Conservation (phyloP, 1,140 invertebrate species). For the Sycobia sp. region DNA sequence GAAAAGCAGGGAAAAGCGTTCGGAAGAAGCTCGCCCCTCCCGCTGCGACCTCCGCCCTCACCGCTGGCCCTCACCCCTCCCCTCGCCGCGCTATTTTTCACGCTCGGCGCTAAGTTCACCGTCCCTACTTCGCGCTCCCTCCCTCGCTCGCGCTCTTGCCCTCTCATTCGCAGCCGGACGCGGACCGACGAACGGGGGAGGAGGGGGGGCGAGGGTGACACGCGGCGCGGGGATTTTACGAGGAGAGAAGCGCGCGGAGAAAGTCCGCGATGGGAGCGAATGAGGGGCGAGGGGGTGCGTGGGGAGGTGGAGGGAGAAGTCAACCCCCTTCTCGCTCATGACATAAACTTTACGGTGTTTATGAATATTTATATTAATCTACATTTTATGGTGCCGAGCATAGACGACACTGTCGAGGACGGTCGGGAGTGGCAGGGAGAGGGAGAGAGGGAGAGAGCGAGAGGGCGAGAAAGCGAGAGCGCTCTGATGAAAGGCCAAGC, state of each 20-base stretch:
- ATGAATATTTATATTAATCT: conserved; percentile 60
- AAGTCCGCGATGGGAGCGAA: too few species aligned
- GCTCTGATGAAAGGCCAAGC: conserved; percentile 35
- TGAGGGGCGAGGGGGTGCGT: too few species aligned
- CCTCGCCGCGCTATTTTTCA: conserved; percentile 20
- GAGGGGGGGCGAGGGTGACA: too few species aligned
- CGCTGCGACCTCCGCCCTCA: too few species aligned
- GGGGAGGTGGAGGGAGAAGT: too few species aligned
- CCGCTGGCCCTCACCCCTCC: too few species aligned
- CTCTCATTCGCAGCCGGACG: conserved; percentile 9
- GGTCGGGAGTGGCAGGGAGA: conserved; percentile 1
- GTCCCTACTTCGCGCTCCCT: background rate
- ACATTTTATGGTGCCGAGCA: conserved; percentile 51
- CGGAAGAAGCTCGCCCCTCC: conserved; percentile 11
- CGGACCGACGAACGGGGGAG: too few species aligned
- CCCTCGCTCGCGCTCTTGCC: too few species aligned
- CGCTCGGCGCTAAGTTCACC: conserved; percentile 1
- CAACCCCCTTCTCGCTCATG: conserved; percentile 26
- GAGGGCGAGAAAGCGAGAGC: background rate
- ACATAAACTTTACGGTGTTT: conserved; percentile 56
- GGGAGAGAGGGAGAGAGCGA: too few species aligned
- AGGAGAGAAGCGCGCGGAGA: conserved; percentile 46
- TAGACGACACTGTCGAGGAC: conserved; percentile 12
- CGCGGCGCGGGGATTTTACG: conserved; percentile 47
- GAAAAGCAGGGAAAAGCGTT: background rate